Evolutionary conservation across 53 echinoderm and acorn worm genomes (phyloP), one percentile per base, ranked within the genome.

Genomic region (Echinarachnius parma): DNA sequence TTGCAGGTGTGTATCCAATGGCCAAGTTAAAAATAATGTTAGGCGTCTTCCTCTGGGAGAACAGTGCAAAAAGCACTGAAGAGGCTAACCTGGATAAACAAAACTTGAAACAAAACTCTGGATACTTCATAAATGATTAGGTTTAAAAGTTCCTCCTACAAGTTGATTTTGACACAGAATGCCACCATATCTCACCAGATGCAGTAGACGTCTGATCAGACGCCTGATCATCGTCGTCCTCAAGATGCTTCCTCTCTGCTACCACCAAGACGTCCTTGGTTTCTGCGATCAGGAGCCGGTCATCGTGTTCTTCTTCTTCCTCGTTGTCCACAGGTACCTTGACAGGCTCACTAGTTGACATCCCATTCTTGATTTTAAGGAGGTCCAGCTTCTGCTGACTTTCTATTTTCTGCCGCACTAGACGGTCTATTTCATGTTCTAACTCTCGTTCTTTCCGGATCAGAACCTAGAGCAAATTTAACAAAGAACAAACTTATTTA

Each of bases 121-220:
- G n/a, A n/a, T n/a, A n/a, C n/a, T n/a, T n/a, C n/a, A n/a, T n/a
- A n/a, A n/a, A n/a, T n/a, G n/a, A n/a, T n/a, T n/a, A n/a, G n/a
- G n/a, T n/a, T n/a, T n/a, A n/a, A n/a, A n/a, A n/a, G n/a, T n/a
- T n/a, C n/a, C n/a, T n/a, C n/a, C n/a, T n/a, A n/a, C n/a, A n/a
- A n/a, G n/a, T n/a, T n/a, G n/a, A n/a, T n/a, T n/a, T n/a, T n/a
- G n/a, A n/a, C n/a, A n/a, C n/a, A n/a, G n/a, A n/a, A n/a, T n/a
- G 11, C 7, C 48, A 11, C 28, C 22, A 56, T 5, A 16, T 50
- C 57, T 42, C 14, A 89, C 90, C 90, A 61, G 90, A 89, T 58
- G 90, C 90, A 9, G 90, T 89, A 3, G 90, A 89, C 3, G 90
- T 89, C n/a, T n/a, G n/a, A n/a, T n/a, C n/a, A 22, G 86, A 86